phyloP scores from a whole-genome alignment of 2,113 vertebrate species.

The Oryzias javanicus region DNA sequence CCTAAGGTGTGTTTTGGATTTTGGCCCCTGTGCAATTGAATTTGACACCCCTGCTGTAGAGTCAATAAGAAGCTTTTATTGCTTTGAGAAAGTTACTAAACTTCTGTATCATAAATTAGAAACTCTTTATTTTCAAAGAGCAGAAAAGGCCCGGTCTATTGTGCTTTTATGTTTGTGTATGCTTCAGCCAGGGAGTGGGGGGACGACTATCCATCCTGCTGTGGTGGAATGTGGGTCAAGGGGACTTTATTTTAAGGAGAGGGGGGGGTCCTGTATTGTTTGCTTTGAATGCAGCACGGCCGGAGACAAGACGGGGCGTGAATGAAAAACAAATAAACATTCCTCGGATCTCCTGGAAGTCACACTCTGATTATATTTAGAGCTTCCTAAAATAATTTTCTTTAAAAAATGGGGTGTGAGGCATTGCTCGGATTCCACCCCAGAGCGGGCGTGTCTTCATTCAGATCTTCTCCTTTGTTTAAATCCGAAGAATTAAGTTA shows the following conservation, averaged over 20 bases:
- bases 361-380: slow-evolving; percentile 42
- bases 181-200: slow-evolving; percentile 59
- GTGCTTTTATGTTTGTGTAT: slow-evolving; percentile 59
- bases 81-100: slow-evolving; percentile 20
- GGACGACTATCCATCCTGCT: slow-evolving; percentile 67
- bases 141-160: slow-evolving; percentile 50
- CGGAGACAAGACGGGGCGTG: slow-evolving; percentile 18
- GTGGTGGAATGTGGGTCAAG: slow-evolving; percentile 77
- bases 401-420: slow-evolving; percentile 15
- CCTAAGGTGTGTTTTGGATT: no score
- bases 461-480: not conserved
- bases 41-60: not conserved
- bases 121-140: slow-evolving; percentile 54
- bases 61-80: slow-evolving; percentile 1
- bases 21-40: no score
- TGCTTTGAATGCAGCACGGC: slow-evolving; percentile 35
- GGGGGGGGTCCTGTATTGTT: slow-evolving; percentile 48
- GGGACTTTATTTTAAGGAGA: slow-evolving; percentile 61
- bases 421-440: slow-evolving; percentile 56
- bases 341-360: slow-evolving; percentile 27
- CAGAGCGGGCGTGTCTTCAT: slow-evolving; percentile 21
- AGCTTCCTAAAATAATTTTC: slow-evolving; percentile 36
- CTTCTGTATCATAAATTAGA: slow-evolving; percentile 37
- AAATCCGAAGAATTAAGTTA: not conserved
- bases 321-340: slow-evolving; percentile 41